These are phyloP conservation scores for Sclerodermus sp. DNA, from an alignment of 2,888 invertebrate species.

Conservation along the genomic window DNA sequence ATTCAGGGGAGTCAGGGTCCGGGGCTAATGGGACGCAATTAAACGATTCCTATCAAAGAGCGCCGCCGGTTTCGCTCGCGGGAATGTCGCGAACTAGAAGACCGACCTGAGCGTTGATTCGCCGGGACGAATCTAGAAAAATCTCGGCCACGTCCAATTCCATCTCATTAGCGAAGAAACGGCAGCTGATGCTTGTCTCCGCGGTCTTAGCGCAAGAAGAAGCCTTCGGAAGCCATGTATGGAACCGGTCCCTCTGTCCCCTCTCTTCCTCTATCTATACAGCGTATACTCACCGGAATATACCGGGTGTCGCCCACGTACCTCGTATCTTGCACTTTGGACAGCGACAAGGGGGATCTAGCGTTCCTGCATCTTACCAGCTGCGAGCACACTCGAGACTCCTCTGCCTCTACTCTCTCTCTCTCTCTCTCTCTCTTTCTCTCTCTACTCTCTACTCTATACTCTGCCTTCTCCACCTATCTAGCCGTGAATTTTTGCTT, in stretches of 20 bases:
- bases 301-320: slow-evolving; percentile 50
- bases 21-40: slow-evolving; percentile 58
- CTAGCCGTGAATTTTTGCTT: slow-evolving; percentile 20
- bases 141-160: slow-evolving; percentile 59
- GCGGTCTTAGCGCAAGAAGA: slow-evolving; percentile 53
- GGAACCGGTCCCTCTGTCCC: slow-evolving; percentile 56
- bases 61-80: slow-evolving; percentile 53
- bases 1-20: slow-evolving; percentile 37
- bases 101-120: slow-evolving; percentile 21
- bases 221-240: slow-evolving; percentile 57
- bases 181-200: slow-evolving; percentile 57
- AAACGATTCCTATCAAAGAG: slow-evolving; percentile 58
- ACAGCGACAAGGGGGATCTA: slow-evolving; percentile 19
- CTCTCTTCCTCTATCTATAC: slow-evolving; percentile 48
- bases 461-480: background rate
- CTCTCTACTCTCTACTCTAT: too few species aligned
- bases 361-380: slow-evolving; percentile 13
- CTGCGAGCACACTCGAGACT: background rate
- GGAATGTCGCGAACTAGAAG: slow-evolving; percentile 54
- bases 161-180: slow-evolving; percentile 58
- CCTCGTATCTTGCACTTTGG: slow-evolving; percentile 30
- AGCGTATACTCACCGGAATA: slow-evolving; percentile 33
- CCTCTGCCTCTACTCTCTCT: too few species aligned
- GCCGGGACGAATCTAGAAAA: slow-evolving; percentile 51
- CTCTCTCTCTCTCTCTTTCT: too few species aligned